These are phyloP conservation scores for Drosophila guanche DNA, from an alignment of 1,140 invertebrate species.

Conservation along the genomic window DNA sequence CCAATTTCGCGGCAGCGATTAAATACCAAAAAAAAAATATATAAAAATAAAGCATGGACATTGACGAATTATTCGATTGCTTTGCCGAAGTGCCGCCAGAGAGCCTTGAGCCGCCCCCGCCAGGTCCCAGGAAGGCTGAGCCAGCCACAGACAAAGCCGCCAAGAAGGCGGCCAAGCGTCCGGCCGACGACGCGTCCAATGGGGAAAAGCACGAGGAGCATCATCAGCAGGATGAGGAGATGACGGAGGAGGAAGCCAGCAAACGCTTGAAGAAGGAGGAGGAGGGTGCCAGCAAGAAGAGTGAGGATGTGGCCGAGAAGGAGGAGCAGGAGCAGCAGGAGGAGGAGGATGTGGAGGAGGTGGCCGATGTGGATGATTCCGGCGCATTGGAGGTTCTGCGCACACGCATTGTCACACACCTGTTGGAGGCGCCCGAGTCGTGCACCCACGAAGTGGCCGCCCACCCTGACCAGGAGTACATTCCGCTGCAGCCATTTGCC, in stretches of 20 bases:
- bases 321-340: constrained; percentile 14
- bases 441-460: constrained; percentile 97
- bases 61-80: constrained; percentile 79
- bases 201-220: background rate
- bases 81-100: constrained; percentile 62
- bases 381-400: constrained; percentile 77
- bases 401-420: constrained; percentile 91
- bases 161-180: constrained; percentile 41
- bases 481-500: constrained; percentile 86
- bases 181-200: constrained; percentile 12
- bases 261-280: constrained; percentile 37
- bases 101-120: constrained; percentile 18
- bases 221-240: background rate
- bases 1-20: too few species aligned
- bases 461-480: constrained; percentile 93
- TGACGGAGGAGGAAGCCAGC: background rate
- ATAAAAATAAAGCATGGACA: constrained; percentile 59
- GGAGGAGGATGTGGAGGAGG: background rate
- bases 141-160: background rate
- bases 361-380: constrained; percentile 68
- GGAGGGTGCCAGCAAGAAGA: background rate
- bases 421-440: constrained; percentile 93
- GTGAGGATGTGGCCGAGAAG: background rate
- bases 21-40: too few species aligned
- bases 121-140: constrained; percentile 1